These are phyloP conservation scores for Hyposmocoma kahamanoa DNA, from an alignment of 1,140 invertebrate species.

Conservation along the genomic window DNA sequence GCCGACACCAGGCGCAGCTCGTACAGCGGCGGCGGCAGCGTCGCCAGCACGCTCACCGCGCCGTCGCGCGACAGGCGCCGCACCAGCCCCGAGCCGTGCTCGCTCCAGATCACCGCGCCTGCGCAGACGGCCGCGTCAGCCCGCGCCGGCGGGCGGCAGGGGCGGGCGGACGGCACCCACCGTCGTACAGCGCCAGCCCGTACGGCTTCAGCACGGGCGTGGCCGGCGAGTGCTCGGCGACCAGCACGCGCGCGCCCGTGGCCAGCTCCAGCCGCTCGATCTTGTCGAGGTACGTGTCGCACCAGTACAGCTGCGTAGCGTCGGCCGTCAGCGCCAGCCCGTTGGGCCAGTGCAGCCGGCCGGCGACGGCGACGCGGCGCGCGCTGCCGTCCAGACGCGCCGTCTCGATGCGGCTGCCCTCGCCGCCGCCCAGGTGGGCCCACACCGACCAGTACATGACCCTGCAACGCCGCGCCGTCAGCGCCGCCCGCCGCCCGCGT, in stretches of 20 bases:
- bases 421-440: slow-evolving; percentile 70
- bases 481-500: too few species aligned
- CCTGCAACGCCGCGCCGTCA: too few species aligned
- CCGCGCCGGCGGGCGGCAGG: slow-evolving; percentile 46
- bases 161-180: slow-evolving; percentile 15
- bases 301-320: slow-evolving; percentile 83
- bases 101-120: slow-evolving; percentile 81
- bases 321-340: slow-evolving; percentile 89
- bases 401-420: slow-evolving; percentile 75
- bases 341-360: slow-evolving; percentile 86
- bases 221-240: slow-evolving; percentile 76
- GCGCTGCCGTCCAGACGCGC: slow-evolving; percentile 88
- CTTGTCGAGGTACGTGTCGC: slow-evolving; percentile 80
- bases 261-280: slow-evolving; percentile 86
- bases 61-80: slow-evolving; percentile 64
- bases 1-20: slow-evolving; percentile 78
- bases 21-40: slow-evolving; percentile 75
- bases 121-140: not conserved
- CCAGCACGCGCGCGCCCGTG: slow-evolving; percentile 77
- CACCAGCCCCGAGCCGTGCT: slow-evolving; percentile 77
- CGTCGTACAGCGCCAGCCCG: slow-evolving; percentile 77
- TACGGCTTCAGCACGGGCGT: slow-evolving; percentile 78
- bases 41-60: slow-evolving; percentile 51
- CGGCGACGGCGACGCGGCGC: slow-evolving; percentile 67
- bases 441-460: slow-evolving; percentile 89